phyloP scores from a whole-genome alignment of 2,888 invertebrate genomes.

The Phania funesta region DNA sequence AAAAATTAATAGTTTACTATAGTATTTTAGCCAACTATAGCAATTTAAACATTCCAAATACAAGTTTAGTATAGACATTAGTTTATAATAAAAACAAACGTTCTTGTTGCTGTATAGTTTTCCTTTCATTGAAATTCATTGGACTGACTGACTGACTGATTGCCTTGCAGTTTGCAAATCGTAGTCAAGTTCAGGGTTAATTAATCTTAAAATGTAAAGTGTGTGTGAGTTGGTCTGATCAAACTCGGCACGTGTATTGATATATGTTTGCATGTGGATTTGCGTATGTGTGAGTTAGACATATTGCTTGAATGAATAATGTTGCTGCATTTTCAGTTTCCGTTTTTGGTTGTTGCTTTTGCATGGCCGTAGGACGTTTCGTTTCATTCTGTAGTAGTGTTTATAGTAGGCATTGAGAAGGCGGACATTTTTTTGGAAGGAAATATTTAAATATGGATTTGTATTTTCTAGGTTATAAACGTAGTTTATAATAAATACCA shows the following conservation, averaged over 20 bases:
- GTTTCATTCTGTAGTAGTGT: background rate
- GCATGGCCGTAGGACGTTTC: slow-evolving; percentile 8
- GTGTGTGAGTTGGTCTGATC: slow-evolving; percentile 35
- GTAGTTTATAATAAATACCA: no score
- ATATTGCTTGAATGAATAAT: background rate
- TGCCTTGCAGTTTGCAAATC: slow-evolving; percentile 41
- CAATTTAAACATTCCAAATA: background rate
- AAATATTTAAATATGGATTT: slow-evolving; percentile 14
- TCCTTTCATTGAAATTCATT: slow-evolving; percentile 31
- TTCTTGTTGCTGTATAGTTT: slow-evolving; percentile 34
- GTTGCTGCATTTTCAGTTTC: background rate
- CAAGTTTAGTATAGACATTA: background rate
- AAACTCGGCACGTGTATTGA: slow-evolving; percentile 56
- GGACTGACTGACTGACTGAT: slow-evolving; percentile 13
- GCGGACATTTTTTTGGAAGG: slow-evolving; percentile 15
- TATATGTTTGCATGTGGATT: slow-evolving; percentile 5
- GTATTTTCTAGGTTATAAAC: slow-evolving; percentile 7
- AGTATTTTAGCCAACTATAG: slow-evolving; percentile 4
- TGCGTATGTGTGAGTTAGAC: slow-evolving; percentile 4
- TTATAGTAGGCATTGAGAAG: slow-evolving; percentile 9
- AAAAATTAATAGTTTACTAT: slow-evolving; percentile 12
- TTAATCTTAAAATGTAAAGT: slow-evolving; percentile 46
- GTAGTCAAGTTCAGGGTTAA: slow-evolving; percentile 66
- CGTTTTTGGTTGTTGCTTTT: slow-evolving; percentile 13
- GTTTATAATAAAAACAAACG: background rate